Conservation (phyloP, 2,113 vertebrate genomes). For the Himantopus leucocephalus region DNA sequence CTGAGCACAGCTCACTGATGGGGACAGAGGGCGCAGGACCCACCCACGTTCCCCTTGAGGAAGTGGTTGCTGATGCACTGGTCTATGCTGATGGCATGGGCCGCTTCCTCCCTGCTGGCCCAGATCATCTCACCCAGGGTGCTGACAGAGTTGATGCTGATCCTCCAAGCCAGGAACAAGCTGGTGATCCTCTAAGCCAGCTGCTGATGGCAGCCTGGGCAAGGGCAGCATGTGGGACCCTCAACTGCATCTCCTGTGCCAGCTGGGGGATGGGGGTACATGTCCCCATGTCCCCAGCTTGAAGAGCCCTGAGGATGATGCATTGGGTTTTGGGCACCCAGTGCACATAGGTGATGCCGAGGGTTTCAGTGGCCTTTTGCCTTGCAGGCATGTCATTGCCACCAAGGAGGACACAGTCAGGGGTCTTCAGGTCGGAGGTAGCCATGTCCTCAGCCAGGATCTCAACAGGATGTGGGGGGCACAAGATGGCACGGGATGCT, state of each 20-base stretch:
- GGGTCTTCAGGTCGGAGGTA: neutral
- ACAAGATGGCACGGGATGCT: rapidly evolving
- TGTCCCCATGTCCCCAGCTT: neutral
- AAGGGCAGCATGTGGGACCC: neutral
- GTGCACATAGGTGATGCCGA: neutral
- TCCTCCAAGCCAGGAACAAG: neutral
- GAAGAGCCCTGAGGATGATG: neutral
- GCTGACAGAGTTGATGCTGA: neutral
- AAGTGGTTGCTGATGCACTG: neutral
- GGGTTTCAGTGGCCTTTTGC: neutral
- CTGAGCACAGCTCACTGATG: neutral
- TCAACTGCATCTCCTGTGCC: neutral
- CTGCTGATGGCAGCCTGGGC: neutral
- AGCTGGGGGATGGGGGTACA: too few species aligned
- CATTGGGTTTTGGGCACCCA: neutral
- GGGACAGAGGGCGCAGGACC: neutral
- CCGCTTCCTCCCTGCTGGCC: neutral
- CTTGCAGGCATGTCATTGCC: neutral
- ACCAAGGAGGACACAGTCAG: neutral
- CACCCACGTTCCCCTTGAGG: neutral
- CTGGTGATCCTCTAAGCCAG: neutral
- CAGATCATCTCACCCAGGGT: neutral
- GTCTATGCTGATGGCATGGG: neutral
- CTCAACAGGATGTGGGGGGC: neutral
- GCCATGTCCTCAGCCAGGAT: neutral